Base-by-base conservation (phyloP, 2,797 vertebrate genomes). In the Pteronotus mesoamericanus region DNA sequence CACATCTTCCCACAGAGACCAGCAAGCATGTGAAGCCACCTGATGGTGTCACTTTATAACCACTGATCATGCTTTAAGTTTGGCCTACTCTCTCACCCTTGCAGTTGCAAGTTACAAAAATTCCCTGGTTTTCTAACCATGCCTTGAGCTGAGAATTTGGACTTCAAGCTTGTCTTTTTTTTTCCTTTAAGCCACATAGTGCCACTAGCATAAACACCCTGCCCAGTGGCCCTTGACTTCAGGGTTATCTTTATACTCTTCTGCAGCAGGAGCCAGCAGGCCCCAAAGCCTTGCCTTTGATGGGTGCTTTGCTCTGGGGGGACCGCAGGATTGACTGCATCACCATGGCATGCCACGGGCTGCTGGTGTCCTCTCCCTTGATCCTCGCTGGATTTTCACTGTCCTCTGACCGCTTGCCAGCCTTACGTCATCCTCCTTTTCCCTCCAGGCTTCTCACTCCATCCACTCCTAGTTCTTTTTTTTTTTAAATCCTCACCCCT, bases 291-390 rank as follows among this genome's bases (percentile, higher is more conserved):
- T 24, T 72, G 57, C 14, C 51, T 93, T 80, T 87, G 71, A 83
- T 77, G 69, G 48, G 66, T 8, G 3, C 66, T 80, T 94, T 94
- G 92, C 85, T 94, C 69, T 79, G 34, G 57, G 57, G 59, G 37
- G 75, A 87, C 29, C 16, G 9, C n/a, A 34, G 92, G 95, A 96
- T 96, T 94, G 94, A 75, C 87, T 87, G 90, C 89, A 69, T 89
- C 9, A 42, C 59, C 9, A 42, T 5, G 32, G 74, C 66, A 51
- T 3, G 39, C 16, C 21, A 1, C 5, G 59, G 71, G 48, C 46
- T 32, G 34, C 66, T 39, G 9, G n/a, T 34, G 2, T 75, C 71
- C 59, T 74, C 83, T 89, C 46, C 53, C 34, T 85, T 92, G 87
- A 92, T 51, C 22, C 66, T 1, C 32, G 61, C 51, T 85, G 80